Evolutionary conservation across 2,113 vertebrate species (phyloP), one percentile per base, ranked within the genome.

Genomic region (Hypanus sabinus): DNA sequence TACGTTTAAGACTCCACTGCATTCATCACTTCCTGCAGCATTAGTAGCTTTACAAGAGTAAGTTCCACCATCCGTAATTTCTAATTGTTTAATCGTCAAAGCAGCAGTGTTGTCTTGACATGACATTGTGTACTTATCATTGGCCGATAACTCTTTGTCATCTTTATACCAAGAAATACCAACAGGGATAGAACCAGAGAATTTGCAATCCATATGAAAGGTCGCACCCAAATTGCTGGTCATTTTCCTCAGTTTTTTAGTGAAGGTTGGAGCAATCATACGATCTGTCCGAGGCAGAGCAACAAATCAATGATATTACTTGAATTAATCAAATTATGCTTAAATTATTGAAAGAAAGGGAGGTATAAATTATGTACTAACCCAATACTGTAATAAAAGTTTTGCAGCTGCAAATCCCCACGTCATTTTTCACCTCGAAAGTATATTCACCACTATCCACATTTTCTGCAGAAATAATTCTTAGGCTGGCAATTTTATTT

Each of bases 151-250:
- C 95, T 99, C 98, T 95, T 95, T 97, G 5, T 98, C 98, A 22
- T 99, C 97, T 96, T 99, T 99, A 96, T 98, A 99, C 99, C 99
- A 99, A 94, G 96, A 96, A 80, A 99, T 94, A 0, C 96, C 97
- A 97, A 99, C 98, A 76, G 98, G 98, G 94, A 99, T 98, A 75
- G 98, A 99, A 94, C 99, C 99, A 94, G 99, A 98, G 94, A 99
- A 97, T 95, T 97, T 99, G 96, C 98, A 98, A 94, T 99, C 98
- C 96, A 99, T 95, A 38, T 95, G 97, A 93, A 98, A 96, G 0
- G 96, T 95, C 10, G 95, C 94, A 5, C 95, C 97, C 95, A 99
- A 94, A 83, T 97, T 95, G 24, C 98, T 98, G 95, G 99, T 98
- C 94, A 98, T 96, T 33, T 98, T 98, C 96, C 98, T 98, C 94